A percentile compares a stretch with the other conserved stretches of the same genome.
Evolutionary conservation across 2,113 vertebrate genomes (phyloP).

Genomic region (Macquaria ambigua): DNA sequence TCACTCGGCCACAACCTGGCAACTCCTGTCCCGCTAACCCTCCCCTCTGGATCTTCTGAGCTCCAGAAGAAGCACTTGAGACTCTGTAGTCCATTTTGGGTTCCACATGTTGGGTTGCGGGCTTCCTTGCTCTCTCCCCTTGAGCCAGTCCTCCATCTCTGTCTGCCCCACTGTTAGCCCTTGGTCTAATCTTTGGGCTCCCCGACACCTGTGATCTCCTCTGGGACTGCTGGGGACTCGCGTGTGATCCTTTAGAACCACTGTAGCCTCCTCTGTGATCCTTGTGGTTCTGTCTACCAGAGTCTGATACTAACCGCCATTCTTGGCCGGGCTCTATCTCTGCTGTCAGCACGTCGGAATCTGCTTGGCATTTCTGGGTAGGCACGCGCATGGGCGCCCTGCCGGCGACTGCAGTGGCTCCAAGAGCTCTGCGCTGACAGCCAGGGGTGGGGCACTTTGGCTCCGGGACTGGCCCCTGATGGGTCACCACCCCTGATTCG

Average conservation of each 20-base stretch:
- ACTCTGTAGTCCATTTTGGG: conserved; percentile 89
- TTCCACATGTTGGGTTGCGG: conserved; percentile 85
- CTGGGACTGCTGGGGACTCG: conserved; percentile 60
- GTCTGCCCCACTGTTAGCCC: conserved; percentile 67
- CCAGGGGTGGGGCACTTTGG: conserved; percentile 70
- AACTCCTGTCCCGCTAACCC: conserved; percentile 53
- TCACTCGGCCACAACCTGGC: conserved; percentile 45
- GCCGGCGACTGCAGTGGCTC: conserved; percentile 64
- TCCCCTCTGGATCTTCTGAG: conserved; percentile 67
- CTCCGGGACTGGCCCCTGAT: conserved; percentile 65
- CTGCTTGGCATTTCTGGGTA: conserved; percentile 85
- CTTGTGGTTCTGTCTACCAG: conserved; percentile 61
- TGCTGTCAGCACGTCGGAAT: conserved; percentile 79
- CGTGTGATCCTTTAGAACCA: conserved; percentile 61
- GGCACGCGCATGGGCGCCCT: conserved; percentile 73
- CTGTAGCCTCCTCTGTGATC: conserved; percentile 67
- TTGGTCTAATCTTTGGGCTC: conserved; percentile 72
- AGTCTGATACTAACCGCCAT: conserved; percentile 58
- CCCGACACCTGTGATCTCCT: conserved; percentile 69
- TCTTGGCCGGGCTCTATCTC: conserved; percentile 72
- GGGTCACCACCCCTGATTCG: conserved; percentile 77
- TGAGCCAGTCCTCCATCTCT: conserved; percentile 71
- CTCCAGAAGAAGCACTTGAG: conserved; percentile 81
- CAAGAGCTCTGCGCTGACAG: conserved; percentile 84
- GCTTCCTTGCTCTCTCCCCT: conserved; percentile 84